Percentiles rank a stretch among this genome's conserved stretches.
Evolutionary conservation across 1,140 invertebrate genomes (phyloP).

Genomic region (Temnothorax curvispinosus): DNA sequence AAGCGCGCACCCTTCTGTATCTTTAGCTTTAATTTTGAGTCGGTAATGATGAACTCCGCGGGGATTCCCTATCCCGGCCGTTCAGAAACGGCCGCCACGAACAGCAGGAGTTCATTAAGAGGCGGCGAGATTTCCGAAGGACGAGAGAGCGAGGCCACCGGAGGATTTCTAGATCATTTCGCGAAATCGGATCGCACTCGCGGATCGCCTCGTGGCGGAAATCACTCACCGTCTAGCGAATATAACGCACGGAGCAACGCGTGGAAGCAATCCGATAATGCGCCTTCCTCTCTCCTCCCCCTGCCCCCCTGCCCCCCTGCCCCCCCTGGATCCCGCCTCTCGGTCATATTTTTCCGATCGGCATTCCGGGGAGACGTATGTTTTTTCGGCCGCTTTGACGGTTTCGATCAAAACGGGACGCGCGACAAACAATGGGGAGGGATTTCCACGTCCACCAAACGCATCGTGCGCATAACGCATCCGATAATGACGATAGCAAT

Average conservation of each 20-base stretch:
- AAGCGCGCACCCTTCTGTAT: constrained; percentile 57
- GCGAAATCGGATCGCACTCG: constrained; percentile 14
- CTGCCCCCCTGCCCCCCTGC: background rate
- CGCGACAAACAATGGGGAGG: constrained; percentile 53
- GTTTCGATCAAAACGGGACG: constrained; percentile 65
- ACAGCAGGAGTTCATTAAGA: constrained; percentile 77
- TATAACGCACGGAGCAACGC: background rate
- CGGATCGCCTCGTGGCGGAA: background rate
- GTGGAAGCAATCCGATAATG: constrained; percentile 4
- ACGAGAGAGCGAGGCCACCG: background rate
- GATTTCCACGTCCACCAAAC: constrained; percentile 77
- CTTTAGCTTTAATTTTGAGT: constrained; percentile 77
- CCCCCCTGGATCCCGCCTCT: background rate
- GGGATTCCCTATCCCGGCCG: constrained; percentile 64
- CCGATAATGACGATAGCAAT: constrained; percentile 84
- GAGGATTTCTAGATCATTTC: constrained; percentile 43
- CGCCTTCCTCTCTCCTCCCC: background rate
- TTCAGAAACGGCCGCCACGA: constrained; percentile 66
- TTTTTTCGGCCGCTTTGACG: constrained; percentile 57
- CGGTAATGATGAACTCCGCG: constrained; percentile 75
- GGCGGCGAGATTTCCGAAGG: constrained; percentile 58
- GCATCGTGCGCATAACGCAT: constrained; percentile 82
- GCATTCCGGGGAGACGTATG: constrained; percentile 45
- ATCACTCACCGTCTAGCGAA: background rate
- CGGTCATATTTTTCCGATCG: constrained; percentile 41